Conservation (phyloP, 2,113 vertebrate species). For the Azemiops feae region DNA sequence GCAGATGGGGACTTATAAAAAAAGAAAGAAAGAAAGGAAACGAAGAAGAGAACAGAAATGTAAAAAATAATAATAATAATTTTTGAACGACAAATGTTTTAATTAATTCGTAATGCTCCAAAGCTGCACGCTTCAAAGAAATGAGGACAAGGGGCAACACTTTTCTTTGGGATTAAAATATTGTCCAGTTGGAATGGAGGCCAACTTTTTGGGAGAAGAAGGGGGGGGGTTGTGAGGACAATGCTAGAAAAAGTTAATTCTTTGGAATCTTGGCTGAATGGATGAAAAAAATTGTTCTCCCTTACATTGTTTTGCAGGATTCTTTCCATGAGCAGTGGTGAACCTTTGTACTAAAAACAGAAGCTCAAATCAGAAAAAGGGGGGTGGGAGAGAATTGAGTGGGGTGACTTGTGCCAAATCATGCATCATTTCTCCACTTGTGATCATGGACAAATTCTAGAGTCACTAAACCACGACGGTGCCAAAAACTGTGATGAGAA, state of each 20-base stretch:
- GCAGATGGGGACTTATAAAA: slow-evolving; percentile 34
- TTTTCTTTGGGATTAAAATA: slow-evolving; percentile 46
- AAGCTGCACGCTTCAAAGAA: slow-evolving; percentile 22
- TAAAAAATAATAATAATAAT: slow-evolving; percentile 14
- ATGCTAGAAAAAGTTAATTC: not conserved
- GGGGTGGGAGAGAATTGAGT: not conserved
- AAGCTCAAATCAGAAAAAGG: not conserved
- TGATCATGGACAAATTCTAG: not conserved
- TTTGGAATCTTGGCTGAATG: not conserved
- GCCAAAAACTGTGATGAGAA: not conserved
- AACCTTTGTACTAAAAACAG: not conserved
- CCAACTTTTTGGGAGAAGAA: not conserved
- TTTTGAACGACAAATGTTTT: slow-evolving; percentile 34
- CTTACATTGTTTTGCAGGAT: not conserved
- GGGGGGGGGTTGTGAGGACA: not conserved
- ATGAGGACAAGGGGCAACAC: not conserved
- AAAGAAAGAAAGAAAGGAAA: not conserved
- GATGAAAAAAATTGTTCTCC: not conserved
- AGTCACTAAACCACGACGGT: not conserved
- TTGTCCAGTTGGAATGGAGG: not conserved
- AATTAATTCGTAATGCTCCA: slow-evolving; percentile 34
- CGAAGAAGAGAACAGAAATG: slow-evolving; percentile 44
- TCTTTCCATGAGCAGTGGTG: not conserved
- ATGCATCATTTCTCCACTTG: not conserved
- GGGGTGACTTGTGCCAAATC: not conserved